A percentile compares a stretch with the other conserved stretches of the same genome.
Conservation (phyloP, 2,113 vertebrate genomes). For the Ascaphus truei region DNA sequence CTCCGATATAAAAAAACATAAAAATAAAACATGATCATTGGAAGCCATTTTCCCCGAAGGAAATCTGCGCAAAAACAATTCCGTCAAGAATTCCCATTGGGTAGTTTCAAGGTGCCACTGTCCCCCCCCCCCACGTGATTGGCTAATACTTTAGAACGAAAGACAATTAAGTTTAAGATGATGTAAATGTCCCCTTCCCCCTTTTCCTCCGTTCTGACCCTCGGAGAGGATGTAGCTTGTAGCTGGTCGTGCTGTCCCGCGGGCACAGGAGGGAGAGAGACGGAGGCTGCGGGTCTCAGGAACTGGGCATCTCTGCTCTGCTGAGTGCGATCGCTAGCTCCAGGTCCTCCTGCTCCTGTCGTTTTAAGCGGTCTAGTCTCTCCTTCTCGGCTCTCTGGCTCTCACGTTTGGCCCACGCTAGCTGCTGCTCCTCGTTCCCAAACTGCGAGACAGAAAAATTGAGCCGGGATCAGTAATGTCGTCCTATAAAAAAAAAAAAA, state of each 20-base stretch:
- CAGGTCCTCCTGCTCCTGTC: constrained; percentile 96
- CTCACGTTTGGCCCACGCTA: constrained; percentile 97
- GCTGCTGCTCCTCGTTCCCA: constrained; percentile 95
- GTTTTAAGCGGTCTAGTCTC: constrained; percentile 80
- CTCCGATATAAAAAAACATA: not conserved
- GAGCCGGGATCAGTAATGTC: constrained; percentile 32
- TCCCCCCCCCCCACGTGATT: not conserved
- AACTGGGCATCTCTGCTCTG: constrained; percentile 93
- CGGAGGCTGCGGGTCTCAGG: constrained; percentile 56
- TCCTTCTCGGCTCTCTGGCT: constrained; percentile 92
- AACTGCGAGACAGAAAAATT: constrained; percentile 66
- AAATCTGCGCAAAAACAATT: not conserved
- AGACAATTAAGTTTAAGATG: not conserved
- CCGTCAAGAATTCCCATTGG: not conserved
- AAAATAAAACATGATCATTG: constrained; percentile 2
- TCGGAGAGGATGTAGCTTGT: not conserved
- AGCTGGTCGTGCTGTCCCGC: not conserved
- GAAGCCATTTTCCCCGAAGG: not conserved
- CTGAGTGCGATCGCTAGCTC: constrained; percentile 96
- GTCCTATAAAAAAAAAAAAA: no score
- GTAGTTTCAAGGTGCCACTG: not conserved
- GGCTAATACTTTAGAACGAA: constrained; percentile 19
- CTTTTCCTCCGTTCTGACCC: not conserved
- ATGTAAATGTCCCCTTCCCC: not conserved
- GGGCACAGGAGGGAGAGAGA: not conserved